These are phyloP conservation scores for Merops nubicus DNA, from an alignment of 2,113 vertebrate genomes.

Conservation along the genomic window DNA sequence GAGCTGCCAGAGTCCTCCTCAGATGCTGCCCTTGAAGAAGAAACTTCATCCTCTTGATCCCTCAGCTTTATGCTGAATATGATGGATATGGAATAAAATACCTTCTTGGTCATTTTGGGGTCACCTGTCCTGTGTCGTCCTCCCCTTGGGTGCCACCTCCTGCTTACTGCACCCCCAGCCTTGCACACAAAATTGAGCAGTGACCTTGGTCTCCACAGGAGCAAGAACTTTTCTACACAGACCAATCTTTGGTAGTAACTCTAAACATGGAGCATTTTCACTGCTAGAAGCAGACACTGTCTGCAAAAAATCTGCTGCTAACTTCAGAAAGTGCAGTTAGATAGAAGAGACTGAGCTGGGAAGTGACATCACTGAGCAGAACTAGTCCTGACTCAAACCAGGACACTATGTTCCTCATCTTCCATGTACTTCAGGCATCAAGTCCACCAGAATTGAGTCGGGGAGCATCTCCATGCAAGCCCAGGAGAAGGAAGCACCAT, in stretches of 20 bases:
- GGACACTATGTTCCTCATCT: not conserved
- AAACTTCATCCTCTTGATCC: not conserved
- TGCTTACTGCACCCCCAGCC: not conserved
- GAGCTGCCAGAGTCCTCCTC: not conserved
- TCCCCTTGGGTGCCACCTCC: not conserved
- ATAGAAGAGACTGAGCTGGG: not conserved
- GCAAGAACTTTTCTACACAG: not conserved
- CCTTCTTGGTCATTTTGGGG: not conserved
- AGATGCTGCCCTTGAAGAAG: not conserved
- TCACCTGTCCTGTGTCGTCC: not conserved
- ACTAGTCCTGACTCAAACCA: not conserved
- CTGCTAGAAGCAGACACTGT: not conserved
- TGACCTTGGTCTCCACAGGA: not conserved
- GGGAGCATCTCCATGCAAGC: not conserved
- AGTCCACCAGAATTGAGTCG: not conserved
- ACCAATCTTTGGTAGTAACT: not conserved
- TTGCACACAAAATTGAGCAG: not conserved
- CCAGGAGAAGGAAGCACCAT: fast-evolving
- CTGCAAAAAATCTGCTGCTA: not conserved
- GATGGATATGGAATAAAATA: not conserved
- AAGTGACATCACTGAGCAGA: not conserved
- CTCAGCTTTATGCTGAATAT: not conserved
- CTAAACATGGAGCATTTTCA: not conserved
- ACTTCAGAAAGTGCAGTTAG: not conserved
- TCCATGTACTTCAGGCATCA: not conserved